Evolutionary conservation across 2,888 invertebrate genomes (phyloP), one percentile per base, ranked within the genome.

Genomic region (Leptura quadrifasciata): DNA sequence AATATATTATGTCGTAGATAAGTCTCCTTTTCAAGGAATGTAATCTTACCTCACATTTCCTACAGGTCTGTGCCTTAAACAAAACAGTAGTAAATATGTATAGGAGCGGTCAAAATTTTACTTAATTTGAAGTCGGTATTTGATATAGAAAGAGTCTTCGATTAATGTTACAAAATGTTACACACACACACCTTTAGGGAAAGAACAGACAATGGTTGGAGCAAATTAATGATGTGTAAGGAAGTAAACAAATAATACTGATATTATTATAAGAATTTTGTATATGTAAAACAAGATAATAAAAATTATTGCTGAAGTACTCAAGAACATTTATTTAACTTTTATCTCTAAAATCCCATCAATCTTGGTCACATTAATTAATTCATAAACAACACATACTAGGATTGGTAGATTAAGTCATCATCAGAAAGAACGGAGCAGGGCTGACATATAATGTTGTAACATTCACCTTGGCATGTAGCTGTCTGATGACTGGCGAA

Each of bases 401-500:
- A 77, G 78, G 80, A 79, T 79, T 76, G 81, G 80, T 79, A 82
- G 82, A 85, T 85, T 83, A 83, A 85, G 84, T 80, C 85, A 84
- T 85, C 85, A 84, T 79, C 75, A 74, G 73, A 72, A 73, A 74
- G 72, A 81, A 72, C 77, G 76, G 70, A 80, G 79, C 82, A 75
- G 76, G 82, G 76, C 84, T 84, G 84, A 84, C 84, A 84, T 82
- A 82, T 84, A 84, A 84, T 81, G 84, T 83, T 83, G 82, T 84
- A 84, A 83, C 82, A 75, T 84, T 84, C 81, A 82, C 81, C 84
- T 84, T 82, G 81, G 80, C 84, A 81, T 85, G 85, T 85, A 85
- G 81, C 85, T 85, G 85, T 86, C 86, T 79, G 82, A 86, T 87
- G 87, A 87, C 87, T 86, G 83, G 86, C 79, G 84, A 85, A 84